Evolutionary conservation across 2,797 vertebrate genomes (phyloP).

Genomic region (Sorex maritimensis): DNA sequence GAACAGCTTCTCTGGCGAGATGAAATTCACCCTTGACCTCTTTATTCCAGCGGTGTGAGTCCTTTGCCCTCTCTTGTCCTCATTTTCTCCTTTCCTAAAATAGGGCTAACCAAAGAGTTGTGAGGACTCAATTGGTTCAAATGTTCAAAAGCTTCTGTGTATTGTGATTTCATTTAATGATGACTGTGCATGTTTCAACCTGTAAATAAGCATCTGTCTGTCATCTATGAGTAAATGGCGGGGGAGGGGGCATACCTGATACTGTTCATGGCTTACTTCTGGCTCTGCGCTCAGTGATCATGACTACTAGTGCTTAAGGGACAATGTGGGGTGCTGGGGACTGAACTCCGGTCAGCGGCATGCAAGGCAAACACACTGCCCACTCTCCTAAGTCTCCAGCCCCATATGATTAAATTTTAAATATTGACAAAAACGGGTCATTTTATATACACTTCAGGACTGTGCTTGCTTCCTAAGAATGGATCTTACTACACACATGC

Average conservation of each 20-base stretch:
- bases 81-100: slow-evolving; percentile 16
- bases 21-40: too few species aligned
- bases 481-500: neutral
- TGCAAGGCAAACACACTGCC: too few species aligned
- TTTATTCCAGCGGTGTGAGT: neutral
- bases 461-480: neutral
- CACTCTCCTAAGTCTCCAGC: too few species aligned
- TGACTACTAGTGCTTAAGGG: too few species aligned
- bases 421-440: neutral
- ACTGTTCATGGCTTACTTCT: too few species aligned
- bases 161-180: neutral
- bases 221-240: neutral
- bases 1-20: neutral
- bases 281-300: too few species aligned
- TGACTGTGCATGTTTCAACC: neutral
- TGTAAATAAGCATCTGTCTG: neutral
- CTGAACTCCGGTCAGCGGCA: too few species aligned
- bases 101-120: neutral
- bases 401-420: neutral
- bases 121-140: neutral
- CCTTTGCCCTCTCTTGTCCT: neutral
- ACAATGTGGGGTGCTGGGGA: too few species aligned
- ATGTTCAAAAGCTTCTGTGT: neutral
- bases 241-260: too few species aligned
- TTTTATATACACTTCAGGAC: neutral